Evolutionary conservation across 2,888 invertebrate genomes (phyloP).

Genomic region (Habroteleia sp.): DNA sequence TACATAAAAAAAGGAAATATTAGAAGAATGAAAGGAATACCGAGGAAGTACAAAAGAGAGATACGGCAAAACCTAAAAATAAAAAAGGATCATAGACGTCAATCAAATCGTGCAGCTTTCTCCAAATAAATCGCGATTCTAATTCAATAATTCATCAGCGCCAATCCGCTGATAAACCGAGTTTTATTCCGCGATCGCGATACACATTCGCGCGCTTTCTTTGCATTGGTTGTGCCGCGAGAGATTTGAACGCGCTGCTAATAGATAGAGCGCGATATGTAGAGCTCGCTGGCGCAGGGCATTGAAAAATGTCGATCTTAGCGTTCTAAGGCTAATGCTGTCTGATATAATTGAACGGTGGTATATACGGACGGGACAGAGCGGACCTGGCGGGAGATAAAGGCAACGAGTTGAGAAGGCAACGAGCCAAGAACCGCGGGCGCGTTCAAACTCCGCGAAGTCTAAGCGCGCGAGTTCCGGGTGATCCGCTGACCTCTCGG

Average conservation of each 20-base stretch:
- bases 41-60: neutral
- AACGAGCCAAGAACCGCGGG: conserved; percentile 73
- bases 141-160: conserved; percentile 60
- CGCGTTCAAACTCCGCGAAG: conserved; percentile 75
- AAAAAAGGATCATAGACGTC: conserved; percentile 1
- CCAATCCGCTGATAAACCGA: conserved; percentile 17
- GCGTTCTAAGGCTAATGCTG: conserved; percentile 65
- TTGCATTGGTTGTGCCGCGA: conserved; percentile 21
- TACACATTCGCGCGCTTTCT: conserved; percentile 48
- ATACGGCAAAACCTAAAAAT: neutral
- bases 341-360: conserved; percentile 65
- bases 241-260: conserved; percentile 48
- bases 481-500: conserved; percentile 82
- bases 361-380: conserved; percentile 61
- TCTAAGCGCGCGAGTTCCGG: conserved; percentile 81
- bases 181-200: conserved; percentile 58
- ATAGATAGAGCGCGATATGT: conserved; percentile 64
- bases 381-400: conserved; percentile 60
- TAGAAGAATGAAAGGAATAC: neutral
- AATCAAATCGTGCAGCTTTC: conserved; percentile 27
- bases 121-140: conserved; percentile 43
- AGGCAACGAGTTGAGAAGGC: conserved; percentile 60
- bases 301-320: conserved; percentile 62
- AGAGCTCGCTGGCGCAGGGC: conserved; percentile 41
- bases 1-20: conserved; percentile 4